Evolutionary conservation across 2,113 vertebrate genomes (phyloP).

Genomic region (Trichechus manatus): DNA sequence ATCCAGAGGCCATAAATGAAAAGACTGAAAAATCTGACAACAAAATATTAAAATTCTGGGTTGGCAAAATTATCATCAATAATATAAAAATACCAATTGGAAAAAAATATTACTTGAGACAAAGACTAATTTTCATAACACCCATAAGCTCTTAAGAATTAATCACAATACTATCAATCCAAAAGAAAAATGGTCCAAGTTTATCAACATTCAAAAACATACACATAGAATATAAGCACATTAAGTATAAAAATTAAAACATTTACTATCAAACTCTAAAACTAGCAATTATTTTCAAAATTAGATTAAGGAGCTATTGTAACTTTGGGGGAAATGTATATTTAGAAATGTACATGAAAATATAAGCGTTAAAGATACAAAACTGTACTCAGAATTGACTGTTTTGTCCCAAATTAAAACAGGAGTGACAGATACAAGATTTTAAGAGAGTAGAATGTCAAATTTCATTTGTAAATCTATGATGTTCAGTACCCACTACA

Average conservation of each 20-base stretch:
- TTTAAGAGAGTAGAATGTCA: constrained; percentile 10
- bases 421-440: constrained; percentile 30
- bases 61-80: constrained; percentile 16
- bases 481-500: background rate
- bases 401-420: background rate
- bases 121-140: constrained; percentile 13
- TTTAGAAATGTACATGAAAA: constrained; percentile 64
- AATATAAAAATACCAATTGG: background rate
- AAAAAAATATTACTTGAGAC: constrained; percentile 39
- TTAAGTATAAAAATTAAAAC: background rate
- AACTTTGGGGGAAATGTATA: background rate
- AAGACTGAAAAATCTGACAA: constrained; percentile 35
- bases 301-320: background rate
- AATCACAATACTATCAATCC: background rate
- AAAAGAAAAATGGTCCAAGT: constrained; percentile 49
- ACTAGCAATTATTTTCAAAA: constrained; percentile 19
- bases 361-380: background rate
- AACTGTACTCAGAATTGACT: background rate
- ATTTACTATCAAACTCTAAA: constrained; percentile 34
- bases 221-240: background rate
- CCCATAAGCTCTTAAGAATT: background rate
- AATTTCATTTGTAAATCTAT: constrained; percentile 36
- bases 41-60: constrained; percentile 35
- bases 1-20: background rate
- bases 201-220: background rate